Evolutionary conservation across 2,797 vertebrate species (phyloP).

Genomic region (Chrysocyon brachyurus): DNA sequence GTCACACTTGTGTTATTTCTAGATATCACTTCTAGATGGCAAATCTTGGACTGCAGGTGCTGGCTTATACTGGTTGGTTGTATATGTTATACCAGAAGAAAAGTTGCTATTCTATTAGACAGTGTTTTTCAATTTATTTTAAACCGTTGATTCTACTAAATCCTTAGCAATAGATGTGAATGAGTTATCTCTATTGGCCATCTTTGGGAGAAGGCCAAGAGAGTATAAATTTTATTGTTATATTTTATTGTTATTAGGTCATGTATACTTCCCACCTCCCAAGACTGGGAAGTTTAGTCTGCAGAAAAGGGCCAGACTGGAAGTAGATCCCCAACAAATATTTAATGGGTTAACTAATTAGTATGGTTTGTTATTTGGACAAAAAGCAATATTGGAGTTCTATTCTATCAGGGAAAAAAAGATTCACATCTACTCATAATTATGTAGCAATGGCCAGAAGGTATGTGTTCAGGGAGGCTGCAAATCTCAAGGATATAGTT

Average conservation of each 20-base stretch:
- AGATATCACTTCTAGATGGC: background rate
- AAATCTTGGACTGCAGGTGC: background rate
- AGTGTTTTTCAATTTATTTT: slow-evolving; percentile 56
- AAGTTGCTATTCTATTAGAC: slow-evolving; percentile 35
- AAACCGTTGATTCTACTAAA: slow-evolving; percentile 45
- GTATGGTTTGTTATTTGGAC: background rate
- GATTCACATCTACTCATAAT: background rate
- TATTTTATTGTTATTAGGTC: background rate
- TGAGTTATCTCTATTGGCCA: slow-evolving; percentile 12
- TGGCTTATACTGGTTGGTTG: background rate
- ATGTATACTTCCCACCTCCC: background rate
- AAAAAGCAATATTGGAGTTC: background rate
- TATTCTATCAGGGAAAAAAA: background rate
- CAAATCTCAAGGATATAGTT: background rate
- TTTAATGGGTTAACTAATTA: background rate
- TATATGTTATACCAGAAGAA: background rate
- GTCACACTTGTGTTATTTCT: background rate
- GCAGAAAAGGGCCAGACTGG: background rate
- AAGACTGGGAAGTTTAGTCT: background rate
- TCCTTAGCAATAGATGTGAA: background rate
- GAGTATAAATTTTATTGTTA: background rate
- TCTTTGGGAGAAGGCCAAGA: slow-evolving; percentile 58
- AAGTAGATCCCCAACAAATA: background rate
- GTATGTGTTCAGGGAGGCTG: background rate
- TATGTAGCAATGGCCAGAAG: background rate